Base-by-base conservation (phyloP, 2,797 vertebrate genomes). In the Ceyx erithaca region DNA sequence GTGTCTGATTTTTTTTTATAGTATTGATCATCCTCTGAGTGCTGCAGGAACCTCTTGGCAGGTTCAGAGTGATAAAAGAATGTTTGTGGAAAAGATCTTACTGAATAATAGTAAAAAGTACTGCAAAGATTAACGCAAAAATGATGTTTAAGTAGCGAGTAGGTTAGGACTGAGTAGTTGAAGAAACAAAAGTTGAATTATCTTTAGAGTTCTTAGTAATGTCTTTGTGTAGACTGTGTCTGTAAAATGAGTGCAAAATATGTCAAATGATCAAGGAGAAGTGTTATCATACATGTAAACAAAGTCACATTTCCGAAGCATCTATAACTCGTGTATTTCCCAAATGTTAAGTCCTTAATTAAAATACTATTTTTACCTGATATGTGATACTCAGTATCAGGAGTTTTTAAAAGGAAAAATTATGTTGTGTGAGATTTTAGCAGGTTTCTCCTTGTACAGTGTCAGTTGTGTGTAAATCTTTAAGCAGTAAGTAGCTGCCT, bases 271-370 rank as follows among this genome's bases (percentile, higher is more conserved):
- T 84, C 67, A 48, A 59, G 52, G 14, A 59, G 64, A 80, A 87
- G n/a, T 33, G 3, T 40, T 66, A 11, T 3, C 0, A 0, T 61
- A 11, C 3, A 14, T 3, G 3, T 61, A 31, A 1, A 70, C 8
- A 33, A 12, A 46, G 6, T 15, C n/a, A 59, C 5, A 90, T 81
- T 77, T 51, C 55, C 82, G 25, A 37, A 72, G 16, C 28, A 31
- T 33, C 15, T 59, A 4, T 18, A 45, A 40, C 16, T 70, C 8
- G 2, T 28, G 4, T 46, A 7, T 64, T 80, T 75, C 25, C 48
- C 58, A 79, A 30, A 43, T 64, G 8, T 43, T 12, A 22, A 4
- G 7, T 14, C 15, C n/a, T 80, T 55, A 45, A 35, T 78, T 75
- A 31, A 80, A 87, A 51, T 30, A 5, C 3, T 43, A 2, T 66